Percentiles rank a stretch among this genome's conserved stretches.
Conservation (phyloP, 2,113 vertebrate genomes). For the Ailuropoda melanoleuca region DNA sequence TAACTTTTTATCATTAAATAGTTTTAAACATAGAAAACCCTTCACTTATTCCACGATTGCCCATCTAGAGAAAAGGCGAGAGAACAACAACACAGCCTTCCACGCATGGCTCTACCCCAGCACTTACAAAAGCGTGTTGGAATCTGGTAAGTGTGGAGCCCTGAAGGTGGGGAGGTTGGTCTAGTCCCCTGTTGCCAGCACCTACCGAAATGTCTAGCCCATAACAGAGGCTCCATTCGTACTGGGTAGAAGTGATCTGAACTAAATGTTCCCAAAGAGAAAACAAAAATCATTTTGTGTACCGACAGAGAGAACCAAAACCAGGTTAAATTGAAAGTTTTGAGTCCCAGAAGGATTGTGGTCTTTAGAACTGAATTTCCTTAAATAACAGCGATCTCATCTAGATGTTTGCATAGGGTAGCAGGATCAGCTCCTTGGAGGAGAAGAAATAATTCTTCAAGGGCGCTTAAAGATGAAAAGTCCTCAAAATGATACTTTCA, state of each 20-base stretch:
- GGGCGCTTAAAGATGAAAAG: not conserved
- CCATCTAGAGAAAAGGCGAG: not conserved
- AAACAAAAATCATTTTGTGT: not conserved
- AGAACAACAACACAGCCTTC: not conserved
- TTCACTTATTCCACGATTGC: not conserved
- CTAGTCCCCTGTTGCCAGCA: not conserved
- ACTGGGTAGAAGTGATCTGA: not conserved
- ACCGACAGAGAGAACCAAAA: not conserved
- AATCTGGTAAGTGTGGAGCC: fast-evolving
- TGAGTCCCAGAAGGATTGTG: not conserved
- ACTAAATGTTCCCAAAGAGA: not conserved
- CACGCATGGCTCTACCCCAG: not conserved
- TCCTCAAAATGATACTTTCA: not conserved
- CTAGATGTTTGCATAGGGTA: not conserved
- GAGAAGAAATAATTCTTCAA: not conserved
- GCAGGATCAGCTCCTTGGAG: not conserved
- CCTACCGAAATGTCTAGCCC: not conserved
- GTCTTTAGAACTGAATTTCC: not conserved
- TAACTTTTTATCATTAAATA: not conserved
- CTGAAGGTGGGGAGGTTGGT: not conserved
- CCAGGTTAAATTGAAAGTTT: not conserved
- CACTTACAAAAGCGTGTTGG: fast-evolving
- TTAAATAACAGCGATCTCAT: not conserved
- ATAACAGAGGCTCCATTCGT: not conserved
- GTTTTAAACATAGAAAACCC: not conserved